Conservation (phyloP, 2,113 vertebrate genomes). For the Solea solea region DNA sequence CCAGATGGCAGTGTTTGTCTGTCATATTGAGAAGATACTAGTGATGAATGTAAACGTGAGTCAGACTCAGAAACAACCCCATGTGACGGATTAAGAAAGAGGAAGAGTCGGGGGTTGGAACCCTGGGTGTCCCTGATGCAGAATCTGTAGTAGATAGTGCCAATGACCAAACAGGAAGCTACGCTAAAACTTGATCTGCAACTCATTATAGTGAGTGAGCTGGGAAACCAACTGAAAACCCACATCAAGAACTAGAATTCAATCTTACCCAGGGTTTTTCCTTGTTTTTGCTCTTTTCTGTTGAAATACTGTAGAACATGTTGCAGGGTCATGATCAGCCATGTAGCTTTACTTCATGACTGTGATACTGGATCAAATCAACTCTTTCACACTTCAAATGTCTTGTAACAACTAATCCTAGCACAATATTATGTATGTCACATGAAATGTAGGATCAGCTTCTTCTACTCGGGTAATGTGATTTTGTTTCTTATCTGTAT, state of each 20-base stretch:
- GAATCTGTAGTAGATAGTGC: slow-evolving; percentile 14
- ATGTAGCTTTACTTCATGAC: neutral
- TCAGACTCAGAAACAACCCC: neutral
- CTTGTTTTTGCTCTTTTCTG: slow-evolving; percentile 4
- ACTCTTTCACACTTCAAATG: neutral
- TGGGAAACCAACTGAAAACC: slow-evolving; percentile 11
- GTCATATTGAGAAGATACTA: neutral
- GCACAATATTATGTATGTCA: too few relatives aligned
- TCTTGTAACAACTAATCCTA: too few relatives aligned
- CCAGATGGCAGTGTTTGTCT: slow-evolving; percentile 26
- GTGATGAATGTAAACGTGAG: neutral
- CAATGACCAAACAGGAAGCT: neutral
- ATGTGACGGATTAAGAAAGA: slow-evolving; percentile 45
- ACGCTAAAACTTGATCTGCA: neutral
- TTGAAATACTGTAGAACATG: slow-evolving; percentile 5
- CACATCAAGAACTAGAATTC: slow-evolving; percentile 9
- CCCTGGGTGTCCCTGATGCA: slow-evolving; percentile 44
- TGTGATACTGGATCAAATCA: neutral
- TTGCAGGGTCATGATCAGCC: neutral
- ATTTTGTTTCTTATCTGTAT: too few relatives aligned
- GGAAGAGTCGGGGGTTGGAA: slow-evolving; percentile 33
- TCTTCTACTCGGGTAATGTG: too few relatives aligned
- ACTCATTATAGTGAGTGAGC: neutral
- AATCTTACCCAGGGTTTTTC: neutral
- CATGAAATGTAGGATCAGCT: neutral